These are phyloP conservation scores for Pangasius mekongensis DNA, from an alignment of 2,797 vertebrate species.

Conservation along the genomic window DNA sequence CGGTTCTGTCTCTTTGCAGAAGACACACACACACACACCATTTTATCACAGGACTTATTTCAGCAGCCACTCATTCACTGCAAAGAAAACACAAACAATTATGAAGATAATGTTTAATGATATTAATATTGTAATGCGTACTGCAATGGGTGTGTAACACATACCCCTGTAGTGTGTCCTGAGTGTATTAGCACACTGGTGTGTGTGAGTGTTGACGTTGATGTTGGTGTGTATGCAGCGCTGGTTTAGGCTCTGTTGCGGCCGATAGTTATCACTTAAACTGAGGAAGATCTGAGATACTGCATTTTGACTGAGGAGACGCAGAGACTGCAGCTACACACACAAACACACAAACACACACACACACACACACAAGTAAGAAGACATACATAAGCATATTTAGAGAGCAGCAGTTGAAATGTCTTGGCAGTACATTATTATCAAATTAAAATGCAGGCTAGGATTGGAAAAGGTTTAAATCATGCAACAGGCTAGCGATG, in stretches of 20 bases:
- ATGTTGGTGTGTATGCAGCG: slow-evolving; percentile 98
- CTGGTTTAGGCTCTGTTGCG: slow-evolving; percentile 90
- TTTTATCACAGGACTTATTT: slow-evolving; percentile 41
- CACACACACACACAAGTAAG: slow-evolving; percentile 20
- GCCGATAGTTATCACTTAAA: slow-evolving; percentile 97
- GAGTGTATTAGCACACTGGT: slow-evolving; percentile 94
- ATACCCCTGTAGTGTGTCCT: slow-evolving; percentile 95
- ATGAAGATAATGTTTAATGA: background rate
- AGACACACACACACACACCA: slow-evolving; percentile 5
- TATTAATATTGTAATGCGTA: background rate
- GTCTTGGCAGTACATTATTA: background rate
- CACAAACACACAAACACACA: slow-evolving; percentile 21
- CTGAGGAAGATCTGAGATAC: slow-evolving; percentile 97
- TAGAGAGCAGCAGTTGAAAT: slow-evolving; percentile 6
- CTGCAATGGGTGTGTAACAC: background rate
- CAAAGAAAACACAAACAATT: slow-evolving; percentile 5
- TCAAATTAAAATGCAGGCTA: background rate
- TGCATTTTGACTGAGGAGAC: slow-evolving; percentile 96
- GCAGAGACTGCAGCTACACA: slow-evolving; percentile 92
- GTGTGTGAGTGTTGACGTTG: slow-evolving; percentile 95
- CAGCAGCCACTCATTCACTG: slow-evolving; percentile 61
- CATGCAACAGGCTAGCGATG: background rate
- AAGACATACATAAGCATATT: background rate
- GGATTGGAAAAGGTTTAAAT: background rate
- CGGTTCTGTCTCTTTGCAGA: slow-evolving; percentile 13